A percentile compares a stretch with the other conserved stretches of the same genome.
phyloP scores from a whole-genome alignment of 1,140 invertebrate species.

The Dryas iulia region DNA sequence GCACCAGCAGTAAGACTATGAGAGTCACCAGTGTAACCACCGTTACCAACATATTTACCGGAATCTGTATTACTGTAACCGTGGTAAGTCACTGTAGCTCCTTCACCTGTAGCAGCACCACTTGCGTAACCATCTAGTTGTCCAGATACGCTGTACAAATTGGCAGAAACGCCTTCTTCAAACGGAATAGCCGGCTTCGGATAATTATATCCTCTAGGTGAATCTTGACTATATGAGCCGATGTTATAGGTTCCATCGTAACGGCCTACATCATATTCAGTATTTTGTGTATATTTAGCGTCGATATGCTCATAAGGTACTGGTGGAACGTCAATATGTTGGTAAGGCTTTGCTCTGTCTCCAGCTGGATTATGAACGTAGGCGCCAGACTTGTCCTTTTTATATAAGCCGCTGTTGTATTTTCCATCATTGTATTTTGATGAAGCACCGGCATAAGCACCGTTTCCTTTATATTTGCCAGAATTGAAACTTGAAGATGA shows the following conservation, averaged over 20 bases:
- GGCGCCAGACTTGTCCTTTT: constrained; percentile 52
- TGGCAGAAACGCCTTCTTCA: constrained; percentile 32
- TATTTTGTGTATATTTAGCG: constrained; percentile 44
- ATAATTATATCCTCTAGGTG: constrained; percentile 41
- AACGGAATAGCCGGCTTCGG: constrained; percentile 39
- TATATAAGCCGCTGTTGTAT: constrained; percentile 26
- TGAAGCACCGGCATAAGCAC: constrained; percentile 21
- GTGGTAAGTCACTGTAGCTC: constrained; percentile 27
- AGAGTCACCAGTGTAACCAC: constrained; percentile 56
- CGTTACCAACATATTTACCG: constrained; percentile 54
- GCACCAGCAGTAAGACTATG: constrained; percentile 74
- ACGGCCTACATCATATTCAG: constrained; percentile 35
- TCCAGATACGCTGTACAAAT: constrained; percentile 26
- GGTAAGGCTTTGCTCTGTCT: constrained; percentile 64
- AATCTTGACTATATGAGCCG: constrained; percentile 27
- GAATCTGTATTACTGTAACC: constrained; percentile 44
- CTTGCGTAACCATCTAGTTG: constrained; percentile 20
- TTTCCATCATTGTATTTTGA: constrained; percentile 14
- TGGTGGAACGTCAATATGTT: constrained; percentile 50
- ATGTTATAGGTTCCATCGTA: constrained; percentile 33
- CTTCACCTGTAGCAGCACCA: constrained; percentile 8
- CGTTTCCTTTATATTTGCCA: constrained; percentile 31
- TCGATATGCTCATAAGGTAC: constrained; percentile 56
- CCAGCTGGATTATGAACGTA: constrained; percentile 72
- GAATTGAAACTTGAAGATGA: constrained; percentile 30